A percentile compares a stretch with the other conserved stretches of the same genome.
Conservation (phyloP, 2,797 vertebrate genomes). For the Synanceia verrucosa region DNA sequence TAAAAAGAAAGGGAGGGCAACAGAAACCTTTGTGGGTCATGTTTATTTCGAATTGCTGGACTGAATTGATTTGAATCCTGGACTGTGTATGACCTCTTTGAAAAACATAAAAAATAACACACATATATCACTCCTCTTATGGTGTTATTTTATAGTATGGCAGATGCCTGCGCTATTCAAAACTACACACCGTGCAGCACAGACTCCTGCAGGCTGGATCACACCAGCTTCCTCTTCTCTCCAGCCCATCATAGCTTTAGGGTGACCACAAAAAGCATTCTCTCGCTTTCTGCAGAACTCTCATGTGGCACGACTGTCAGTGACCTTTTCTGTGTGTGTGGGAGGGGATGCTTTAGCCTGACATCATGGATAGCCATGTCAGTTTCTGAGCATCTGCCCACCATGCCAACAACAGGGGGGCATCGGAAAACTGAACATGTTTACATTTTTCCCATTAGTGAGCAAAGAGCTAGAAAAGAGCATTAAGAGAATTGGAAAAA, state of each 20-base stretch:
- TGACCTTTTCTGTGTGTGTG: conserved; percentile 56
- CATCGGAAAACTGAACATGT: conserved; percentile 37
- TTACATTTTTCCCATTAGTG: conserved; percentile 22
- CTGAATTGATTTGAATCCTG: too few relatives aligned
- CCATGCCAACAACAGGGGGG: conserved; percentile 20
- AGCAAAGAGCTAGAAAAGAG: conserved; percentile 2
- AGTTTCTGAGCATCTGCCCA: conserved; percentile 46
- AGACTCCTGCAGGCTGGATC: not conserved
- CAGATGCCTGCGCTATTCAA: not conserved
- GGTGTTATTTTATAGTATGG: not conserved
- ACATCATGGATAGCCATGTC: conserved; percentile 23
- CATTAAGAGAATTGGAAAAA: not conserved
- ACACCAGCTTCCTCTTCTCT: conserved; percentile 21
- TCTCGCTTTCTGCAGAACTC: conserved; percentile 33
- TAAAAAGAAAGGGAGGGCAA: too few relatives aligned
- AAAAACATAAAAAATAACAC: too few relatives aligned
- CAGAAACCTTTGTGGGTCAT: too few relatives aligned
- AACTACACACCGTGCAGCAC: not conserved
- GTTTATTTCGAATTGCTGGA: too few relatives aligned
- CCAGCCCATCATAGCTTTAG: conserved; percentile 21
- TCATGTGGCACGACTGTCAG: conserved; percentile 16
- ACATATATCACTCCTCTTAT: not conserved
- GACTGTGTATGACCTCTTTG: too few relatives aligned
- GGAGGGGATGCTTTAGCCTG: conserved; percentile 45
- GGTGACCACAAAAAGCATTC: conserved; percentile 57